A percentile compares a stretch with the other conserved stretches of the same genome.
phyloP scores from a whole-genome alignment of 2,888 invertebrate species.

The Oscheius sp. region DNA sequence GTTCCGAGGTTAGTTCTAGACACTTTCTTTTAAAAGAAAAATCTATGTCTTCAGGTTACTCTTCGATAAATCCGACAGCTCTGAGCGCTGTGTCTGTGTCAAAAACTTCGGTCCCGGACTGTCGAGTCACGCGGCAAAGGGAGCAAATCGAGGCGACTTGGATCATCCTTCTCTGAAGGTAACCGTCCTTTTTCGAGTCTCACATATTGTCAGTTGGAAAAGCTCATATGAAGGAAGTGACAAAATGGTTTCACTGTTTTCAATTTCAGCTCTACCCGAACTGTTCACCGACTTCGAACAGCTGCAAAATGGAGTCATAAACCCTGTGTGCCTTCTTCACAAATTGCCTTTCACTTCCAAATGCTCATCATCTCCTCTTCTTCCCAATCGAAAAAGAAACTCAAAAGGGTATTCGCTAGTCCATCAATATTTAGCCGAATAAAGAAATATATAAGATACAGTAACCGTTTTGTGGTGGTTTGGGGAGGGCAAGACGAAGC shows the following conservation, averaged over 20 bases:
- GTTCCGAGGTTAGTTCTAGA: slow-evolving; percentile 80
- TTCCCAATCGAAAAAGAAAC: neutral
- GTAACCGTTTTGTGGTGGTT: neutral
- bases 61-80: slow-evolving; percentile 78
- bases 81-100: slow-evolving; percentile 86
- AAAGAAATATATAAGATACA: neutral
- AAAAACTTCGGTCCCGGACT: slow-evolving; percentile 73
- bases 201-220: too few relatives aligned
- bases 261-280: slow-evolving; percentile 61
- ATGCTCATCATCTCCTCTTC: slow-evolving; percentile 10
- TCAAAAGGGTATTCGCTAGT: slow-evolving; percentile 24
- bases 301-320: slow-evolving; percentile 59
- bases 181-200: neutral
- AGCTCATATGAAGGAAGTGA: too few relatives aligned
- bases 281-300: slow-evolving; percentile 68
- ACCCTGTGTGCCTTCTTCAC: neutral
- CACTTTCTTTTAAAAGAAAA: neutral
- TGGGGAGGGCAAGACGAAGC: slow-evolving; percentile 3
- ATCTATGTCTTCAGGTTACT: slow-evolving; percentile 79
- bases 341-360: neutral
- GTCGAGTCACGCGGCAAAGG: slow-evolving; percentile 50
- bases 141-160: slow-evolving; percentile 75
- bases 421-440: slow-evolving; percentile 13
- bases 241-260: neutral
- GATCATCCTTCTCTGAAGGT: slow-evolving; percentile 75